Percentiles rank a stretch among this genome's conserved stretches.
Conservation (phyloP, 1,140 invertebrate species). For the Cataglyphis hispanica region DNA sequence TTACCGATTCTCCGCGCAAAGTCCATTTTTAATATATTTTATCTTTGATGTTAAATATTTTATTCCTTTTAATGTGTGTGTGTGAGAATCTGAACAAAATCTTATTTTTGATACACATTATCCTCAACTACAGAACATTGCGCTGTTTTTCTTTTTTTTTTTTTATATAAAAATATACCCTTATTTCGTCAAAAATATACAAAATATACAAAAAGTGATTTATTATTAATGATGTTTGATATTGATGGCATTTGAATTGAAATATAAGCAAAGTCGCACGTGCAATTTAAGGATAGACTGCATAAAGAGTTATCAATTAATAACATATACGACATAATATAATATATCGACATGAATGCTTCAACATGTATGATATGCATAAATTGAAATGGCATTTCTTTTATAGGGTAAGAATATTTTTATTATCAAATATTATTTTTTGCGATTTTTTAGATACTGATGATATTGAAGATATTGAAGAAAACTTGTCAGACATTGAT, state of each 20-base stretch:
- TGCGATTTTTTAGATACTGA: background rate
- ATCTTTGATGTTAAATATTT: background rate
- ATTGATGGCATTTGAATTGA: constrained; percentile 27
- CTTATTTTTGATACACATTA: background rate
- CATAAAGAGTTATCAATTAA: constrained; percentile 1
- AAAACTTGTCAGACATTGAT: no score
- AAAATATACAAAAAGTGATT: background rate
- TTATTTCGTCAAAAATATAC: constrained; percentile 12
- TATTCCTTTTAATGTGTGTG: background rate
- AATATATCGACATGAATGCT: constrained; percentile 25
- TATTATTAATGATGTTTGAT: background rate
- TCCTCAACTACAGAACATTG: background rate
- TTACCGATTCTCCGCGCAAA: constrained; percentile 74
- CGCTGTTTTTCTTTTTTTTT: background rate
- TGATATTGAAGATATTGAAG: no score
- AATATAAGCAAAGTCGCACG: background rate
- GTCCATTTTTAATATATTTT: constrained; percentile 67
- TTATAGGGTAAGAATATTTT: background rate
- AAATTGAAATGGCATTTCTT: background rate
- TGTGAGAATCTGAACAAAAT: background rate
- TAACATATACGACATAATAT: background rate
- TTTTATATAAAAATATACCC: background rate
- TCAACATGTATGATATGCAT: constrained; percentile 14
- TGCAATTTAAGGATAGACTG: background rate
- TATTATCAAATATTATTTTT: background rate